Evolutionary conservation across 2,888 invertebrate genomes (phyloP).

Genomic region (Clusia tigrina): DNA sequence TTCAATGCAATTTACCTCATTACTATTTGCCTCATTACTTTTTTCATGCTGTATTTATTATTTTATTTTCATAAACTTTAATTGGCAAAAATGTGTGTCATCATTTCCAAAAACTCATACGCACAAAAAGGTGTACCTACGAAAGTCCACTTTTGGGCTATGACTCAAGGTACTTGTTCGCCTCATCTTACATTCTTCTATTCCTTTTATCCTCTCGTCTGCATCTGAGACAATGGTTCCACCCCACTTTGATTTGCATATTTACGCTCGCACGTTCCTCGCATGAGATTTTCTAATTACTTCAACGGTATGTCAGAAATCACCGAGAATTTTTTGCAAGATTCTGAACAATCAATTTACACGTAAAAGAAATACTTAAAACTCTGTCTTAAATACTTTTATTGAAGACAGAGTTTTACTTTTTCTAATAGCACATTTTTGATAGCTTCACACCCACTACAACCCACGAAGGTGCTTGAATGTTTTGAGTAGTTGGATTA

Average conservation of each 20-base stretch:
- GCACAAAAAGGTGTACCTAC: constrained; percentile 47
- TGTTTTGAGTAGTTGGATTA: no score
- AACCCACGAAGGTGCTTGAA: no score
- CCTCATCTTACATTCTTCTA: constrained; percentile 6
- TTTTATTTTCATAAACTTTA: constrained; percentile 23
- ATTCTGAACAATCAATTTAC: no score
- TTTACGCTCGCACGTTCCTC: no score
- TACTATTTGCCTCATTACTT: neutral
- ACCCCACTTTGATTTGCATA: constrained; percentile 4
- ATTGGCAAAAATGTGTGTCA: neutral
- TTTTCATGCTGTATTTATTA: constrained; percentile 14
- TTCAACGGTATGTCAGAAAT: no score
- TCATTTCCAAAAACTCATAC: neutral
- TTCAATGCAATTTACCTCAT: constrained; percentile 26
- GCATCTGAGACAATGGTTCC: neutral
- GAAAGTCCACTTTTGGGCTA: constrained; percentile 63
- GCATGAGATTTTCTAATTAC: no score
- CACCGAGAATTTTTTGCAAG: no score
- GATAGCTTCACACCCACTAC: no score
- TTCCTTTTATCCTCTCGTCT: neutral
- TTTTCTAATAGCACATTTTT: no score
- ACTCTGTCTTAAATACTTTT: no score
- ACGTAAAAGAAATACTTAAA: no score
- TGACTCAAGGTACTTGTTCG: constrained; percentile 60
- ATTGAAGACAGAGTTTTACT: no score